Percentiles rank a stretch among this genome's conserved stretches.
These are phyloP conservation scores for Hippocampus mohnikei DNA, from an alignment of 2,113 vertebrate species.

Conservation along the genomic window DNA sequence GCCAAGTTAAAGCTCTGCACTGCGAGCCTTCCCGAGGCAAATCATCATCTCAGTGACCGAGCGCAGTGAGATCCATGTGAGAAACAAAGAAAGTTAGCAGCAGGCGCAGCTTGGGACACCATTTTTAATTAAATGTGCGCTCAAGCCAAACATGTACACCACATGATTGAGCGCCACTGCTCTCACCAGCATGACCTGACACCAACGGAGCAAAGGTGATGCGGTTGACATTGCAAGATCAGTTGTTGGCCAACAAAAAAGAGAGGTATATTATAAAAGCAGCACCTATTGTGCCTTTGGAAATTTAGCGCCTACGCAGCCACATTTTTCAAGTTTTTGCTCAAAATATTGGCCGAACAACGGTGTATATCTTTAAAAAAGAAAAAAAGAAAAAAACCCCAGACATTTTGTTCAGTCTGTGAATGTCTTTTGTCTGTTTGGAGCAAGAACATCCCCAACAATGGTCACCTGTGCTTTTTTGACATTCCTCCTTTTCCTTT, in stretches of 20 bases:
- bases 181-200: not conserved
- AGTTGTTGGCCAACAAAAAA: not conserved
- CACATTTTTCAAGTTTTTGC: no score
- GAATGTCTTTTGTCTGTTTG: not conserved
- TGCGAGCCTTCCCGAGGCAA: slow-evolving; percentile 2
- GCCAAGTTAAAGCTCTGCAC: not conserved
- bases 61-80: slow-evolving; percentile 4
- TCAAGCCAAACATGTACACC: not conserved
- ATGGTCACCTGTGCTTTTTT: not conserved
- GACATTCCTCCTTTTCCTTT: not conserved
- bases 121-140: not conserved
- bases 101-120: not conserved
- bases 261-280: not conserved
- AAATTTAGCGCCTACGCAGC: not conserved
- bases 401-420: not conserved
- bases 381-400: no score
- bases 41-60: slow-evolving; percentile 20
- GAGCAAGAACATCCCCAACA: not conserved
- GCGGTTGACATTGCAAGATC: not conserved
- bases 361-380: no score
- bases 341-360: no score
- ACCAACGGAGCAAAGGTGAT: not conserved
- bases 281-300: not conserved
- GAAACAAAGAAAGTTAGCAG: not conserved
- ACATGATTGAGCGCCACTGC: not conserved